These are phyloP conservation scores for Hirtodrosophila alboralis DNA, from an alignment of 2,888 invertebrate species.

Conservation along the genomic window DNA sequence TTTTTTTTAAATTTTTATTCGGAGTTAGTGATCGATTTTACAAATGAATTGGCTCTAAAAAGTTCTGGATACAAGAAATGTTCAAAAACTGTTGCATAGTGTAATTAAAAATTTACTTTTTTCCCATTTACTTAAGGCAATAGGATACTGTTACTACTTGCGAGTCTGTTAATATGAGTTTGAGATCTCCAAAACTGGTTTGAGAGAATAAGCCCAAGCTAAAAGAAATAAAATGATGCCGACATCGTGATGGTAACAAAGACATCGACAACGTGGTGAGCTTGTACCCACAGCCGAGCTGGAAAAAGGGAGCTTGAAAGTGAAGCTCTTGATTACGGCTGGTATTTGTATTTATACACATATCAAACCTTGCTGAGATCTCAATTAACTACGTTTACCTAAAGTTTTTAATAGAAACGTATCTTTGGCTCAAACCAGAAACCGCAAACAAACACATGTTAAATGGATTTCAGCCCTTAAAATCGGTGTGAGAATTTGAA, in stretches of 20 bases:
- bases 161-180: neutral
- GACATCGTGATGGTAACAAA: slow-evolving; percentile 20
- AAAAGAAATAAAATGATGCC: slow-evolving; percentile 32
- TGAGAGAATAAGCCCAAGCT: slow-evolving; percentile 12
- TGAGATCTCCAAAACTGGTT: slow-evolving; percentile 27
- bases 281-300: slow-evolving; percentile 11
- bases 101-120: too few species aligned
- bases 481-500: too few species aligned
- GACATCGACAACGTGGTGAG: slow-evolving; percentile 9
- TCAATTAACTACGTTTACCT: slow-evolving; percentile 31
- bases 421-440: neutral
- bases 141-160: neutral
- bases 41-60: too few species aligned
- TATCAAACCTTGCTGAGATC: slow-evolving; percentile 22
- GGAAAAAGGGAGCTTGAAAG: slow-evolving; percentile 16
- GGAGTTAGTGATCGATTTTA: too few species aligned
- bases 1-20: too few species aligned
- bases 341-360: slow-evolving; percentile 16
- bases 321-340: slow-evolving; percentile 26
- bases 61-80: too few species aligned
- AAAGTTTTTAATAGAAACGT: slow-evolving; percentile 2
- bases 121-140: neutral
- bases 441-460: too few species aligned
- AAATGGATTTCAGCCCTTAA: too few species aligned
- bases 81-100: too few species aligned